Base-by-base conservation (phyloP, 2,797 vertebrate species). In the Sylvilagus floridanus region DNA sequence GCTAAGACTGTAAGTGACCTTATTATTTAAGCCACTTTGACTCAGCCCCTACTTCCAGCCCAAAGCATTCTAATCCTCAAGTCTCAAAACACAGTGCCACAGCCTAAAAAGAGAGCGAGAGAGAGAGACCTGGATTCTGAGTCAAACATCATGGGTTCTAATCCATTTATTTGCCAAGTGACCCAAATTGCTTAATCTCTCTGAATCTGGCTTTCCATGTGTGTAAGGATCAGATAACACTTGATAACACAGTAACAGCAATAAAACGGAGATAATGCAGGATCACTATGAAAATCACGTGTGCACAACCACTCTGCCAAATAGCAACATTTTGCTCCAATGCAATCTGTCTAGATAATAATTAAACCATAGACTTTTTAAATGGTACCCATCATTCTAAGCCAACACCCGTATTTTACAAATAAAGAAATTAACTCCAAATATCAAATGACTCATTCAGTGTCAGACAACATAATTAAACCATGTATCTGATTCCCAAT, bases 161-260 rank as follows among this genome's bases (percentile, higher is more conserved):
- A 50, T 54, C 65, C 22, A 66, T 14, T 76, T 76, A 62, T 12
- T 79, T 77, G 32, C 21, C 42, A 66, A n/a, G 65, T 84, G 32
- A 66, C n/a, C n/a, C 62, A 95, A 93, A 42, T 68, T 22, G 12
- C 14, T 84, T 94, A 76, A 81, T 84, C 13, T 93, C 71, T 87
- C 54, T 69, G 50, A 66, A 32, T 7, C n/a, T 93, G 28, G 14
- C 77, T 84, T 95, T 90, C 82, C 22, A 17, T 17, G 68, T 77
- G 12, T 91, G 35, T 63, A 88, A 82, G 37, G 47, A 13, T 68
- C 16, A 90, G 69, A 71, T 62, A 87, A 68, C 5, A 91, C 42
- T 92, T 60, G 71, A 32, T 60, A 84, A 91, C 37, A 85, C 50
- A 81, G 24, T 35, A 69, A 66, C 62, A 93, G 79, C 66, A 65